Evolutionary conservation across 2,113 vertebrate species (phyloP), one percentile per base, ranked within the genome.

Genomic region (Eurypyga helias): DNA sequence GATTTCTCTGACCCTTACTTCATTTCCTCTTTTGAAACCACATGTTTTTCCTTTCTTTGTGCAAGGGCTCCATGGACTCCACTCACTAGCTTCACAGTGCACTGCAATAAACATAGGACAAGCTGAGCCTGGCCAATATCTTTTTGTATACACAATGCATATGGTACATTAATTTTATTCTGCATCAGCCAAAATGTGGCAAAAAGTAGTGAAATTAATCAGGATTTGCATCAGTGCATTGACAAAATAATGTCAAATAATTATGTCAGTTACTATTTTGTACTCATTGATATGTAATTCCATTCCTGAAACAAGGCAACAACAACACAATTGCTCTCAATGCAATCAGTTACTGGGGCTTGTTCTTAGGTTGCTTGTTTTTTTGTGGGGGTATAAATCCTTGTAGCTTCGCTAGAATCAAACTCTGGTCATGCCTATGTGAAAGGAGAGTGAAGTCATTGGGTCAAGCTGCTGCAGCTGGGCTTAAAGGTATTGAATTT

Each of bases 41-140:
- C 99, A 99, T 17, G 98, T 99, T 98, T 99, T 99, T 61, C 99
- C 99, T 87, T 98, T 98, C 95, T 99, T 99, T 54, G 97, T 98
- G 96, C 99, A 99, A 71, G 98, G 97, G 94, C 98, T 98, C 99
- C 99, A 99, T 23, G 98, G 98, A 69, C 98, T 98, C 99, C 99
- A 99, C 64, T 99, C 99, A 43, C 98, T 98, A 96, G 99, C 98
- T 96, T 99, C 98, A 86, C 99, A 99, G 98, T 99, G 99, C 98
- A 99, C 99, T 99, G 98, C 88, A 98, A 96, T 48, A 97, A 96
- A 95, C 89, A 97, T 52, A 96, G 54, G 90, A 95, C 10, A 96
- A 80, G 54, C 41, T 97, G 70, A 97, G 89, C 57, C 70, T 79
- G 73, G 36, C 19, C 84, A 67, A 31, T n/a, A 65, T 13, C 4